Evolutionary conservation across 2,797 vertebrate genomes (phyloP), one percentile per base, ranked within the genome.

Genomic region (Pithecia hirsuta): DNA sequence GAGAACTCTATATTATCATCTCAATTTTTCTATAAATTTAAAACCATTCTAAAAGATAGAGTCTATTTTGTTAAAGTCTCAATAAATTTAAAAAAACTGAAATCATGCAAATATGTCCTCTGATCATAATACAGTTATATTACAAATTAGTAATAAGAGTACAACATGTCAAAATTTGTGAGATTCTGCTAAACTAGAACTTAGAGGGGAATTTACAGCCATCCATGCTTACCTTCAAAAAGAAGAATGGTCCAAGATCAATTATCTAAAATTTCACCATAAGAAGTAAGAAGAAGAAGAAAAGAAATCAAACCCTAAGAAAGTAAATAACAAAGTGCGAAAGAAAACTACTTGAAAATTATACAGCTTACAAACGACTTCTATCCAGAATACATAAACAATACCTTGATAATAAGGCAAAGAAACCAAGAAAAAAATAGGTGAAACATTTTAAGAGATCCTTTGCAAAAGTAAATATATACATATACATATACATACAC

Each of bases 271-370:
- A 36, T 48, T 85, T 86, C 11, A 44, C 50, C 28, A 72, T 64
- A 44, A 13, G 48, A 57, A 82, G 26, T 7, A 41, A 82, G 52
- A 19, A 67, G 59, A 88, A 93, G 44, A 48, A 83, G 4, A 9
- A 67, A 67, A 17, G 8, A 86, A 76, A 41, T 59, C 67, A 89
- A 85, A 80, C 20, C 76, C 48, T 24, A 57, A 84, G 15, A 79
- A 74, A 84, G 41, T 55, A 55, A 81, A 70, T 30, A 80, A 67
- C 33, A 84, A 93, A 80, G 13, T 50, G 89, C 26, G 30, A 93
- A 26, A 95, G 46, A 92, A 93, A 92, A 90, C 50, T 41, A 67
- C 15, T 78, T 28, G 3, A 52, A 89, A 96, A 86, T 46, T n/a
- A 26, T 39, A n/a, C 6, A 39, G 44, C 55, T 94, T 89, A n/a